Conservation (phyloP, 2,113 vertebrate genomes). For the Malurus melanocephalus region DNA sequence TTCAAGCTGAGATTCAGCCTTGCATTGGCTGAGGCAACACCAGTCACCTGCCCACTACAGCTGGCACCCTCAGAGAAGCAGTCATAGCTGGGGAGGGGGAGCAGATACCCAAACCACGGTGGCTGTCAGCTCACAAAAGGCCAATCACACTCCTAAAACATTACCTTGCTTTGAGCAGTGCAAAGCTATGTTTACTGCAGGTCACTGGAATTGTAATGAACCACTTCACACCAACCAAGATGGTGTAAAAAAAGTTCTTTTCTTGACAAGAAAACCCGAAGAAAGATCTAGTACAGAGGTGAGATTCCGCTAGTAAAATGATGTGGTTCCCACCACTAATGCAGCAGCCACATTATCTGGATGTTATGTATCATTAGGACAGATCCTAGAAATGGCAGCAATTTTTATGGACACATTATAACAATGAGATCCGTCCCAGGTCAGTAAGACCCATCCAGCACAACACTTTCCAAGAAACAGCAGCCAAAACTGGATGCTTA, state of each 20-base stretch:
- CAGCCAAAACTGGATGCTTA: not conserved
- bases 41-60: not conserved
- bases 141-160: not conserved
- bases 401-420: not conserved
- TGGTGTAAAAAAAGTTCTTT: not conserved
- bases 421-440: not conserved
- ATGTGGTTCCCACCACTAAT: not conserved
- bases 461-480: not conserved
- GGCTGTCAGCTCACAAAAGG: not conserved
- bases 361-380: not conserved
- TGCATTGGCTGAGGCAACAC: not conserved
- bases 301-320: not conserved
- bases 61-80: not conserved
- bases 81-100: not conserved
- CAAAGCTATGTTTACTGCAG: not conserved
- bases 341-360: not conserved
- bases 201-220: not conserved
- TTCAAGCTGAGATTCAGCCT: not conserved
- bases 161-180: not conserved
- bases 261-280: not conserved
- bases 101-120: not conserved
- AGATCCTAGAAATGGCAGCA: not conserved
- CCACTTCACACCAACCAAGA: not conserved
- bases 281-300: not conserved
- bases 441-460: slow-evolving; percentile 20